phyloP scores from a whole-genome alignment of 1,140 invertebrate genomes.

The Drosophila arawakana region DNA sequence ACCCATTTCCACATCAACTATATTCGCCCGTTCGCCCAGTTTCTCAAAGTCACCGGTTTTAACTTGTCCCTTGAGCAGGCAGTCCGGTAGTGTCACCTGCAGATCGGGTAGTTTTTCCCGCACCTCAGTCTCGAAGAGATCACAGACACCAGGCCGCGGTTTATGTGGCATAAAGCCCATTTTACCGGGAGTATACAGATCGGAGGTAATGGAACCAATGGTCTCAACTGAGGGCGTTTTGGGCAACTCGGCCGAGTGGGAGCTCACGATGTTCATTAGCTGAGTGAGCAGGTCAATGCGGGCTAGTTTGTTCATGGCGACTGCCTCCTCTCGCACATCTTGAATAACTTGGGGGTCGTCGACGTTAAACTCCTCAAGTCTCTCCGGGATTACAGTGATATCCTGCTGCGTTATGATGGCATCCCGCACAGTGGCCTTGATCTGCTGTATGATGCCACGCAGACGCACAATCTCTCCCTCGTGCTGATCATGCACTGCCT shows the following conservation, averaged over 20 bases:
- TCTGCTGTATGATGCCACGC: constrained; percentile 86
- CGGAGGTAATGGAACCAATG: constrained; percentile 72
- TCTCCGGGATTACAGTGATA: constrained; percentile 81
- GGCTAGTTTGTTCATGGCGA: constrained; percentile 85
- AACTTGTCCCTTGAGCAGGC: constrained; percentile 40
- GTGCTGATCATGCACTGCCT: constrained; percentile 85
- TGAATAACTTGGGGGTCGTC: constrained; percentile 44
- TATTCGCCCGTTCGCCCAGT: constrained; percentile 16
- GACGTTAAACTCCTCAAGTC: constrained; percentile 44
- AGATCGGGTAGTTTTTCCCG: constrained; percentile 35
- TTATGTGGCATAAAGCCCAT: constrained; percentile 86
- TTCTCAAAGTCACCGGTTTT: not conserved
- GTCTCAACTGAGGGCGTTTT: constrained; percentile 72
- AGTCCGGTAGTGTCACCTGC: constrained; percentile 46
- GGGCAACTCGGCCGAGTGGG: constrained; percentile 61
- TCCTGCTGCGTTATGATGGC: constrained; percentile 85
- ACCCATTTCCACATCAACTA: constrained; percentile 76
- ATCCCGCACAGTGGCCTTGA: constrained; percentile 86
- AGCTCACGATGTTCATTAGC: constrained; percentile 85
- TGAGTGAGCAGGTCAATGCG: constrained; percentile 85
- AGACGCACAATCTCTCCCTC: constrained; percentile 86
- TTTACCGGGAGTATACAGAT: constrained; percentile 86
- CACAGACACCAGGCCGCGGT: constrained; percentile 50
- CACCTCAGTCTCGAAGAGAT: constrained; percentile 50
- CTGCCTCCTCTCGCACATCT: constrained; percentile 55